Base-by-base conservation (phyloP, 2,797 vertebrate genomes). In the Microcaecilia unicolor region DNA sequence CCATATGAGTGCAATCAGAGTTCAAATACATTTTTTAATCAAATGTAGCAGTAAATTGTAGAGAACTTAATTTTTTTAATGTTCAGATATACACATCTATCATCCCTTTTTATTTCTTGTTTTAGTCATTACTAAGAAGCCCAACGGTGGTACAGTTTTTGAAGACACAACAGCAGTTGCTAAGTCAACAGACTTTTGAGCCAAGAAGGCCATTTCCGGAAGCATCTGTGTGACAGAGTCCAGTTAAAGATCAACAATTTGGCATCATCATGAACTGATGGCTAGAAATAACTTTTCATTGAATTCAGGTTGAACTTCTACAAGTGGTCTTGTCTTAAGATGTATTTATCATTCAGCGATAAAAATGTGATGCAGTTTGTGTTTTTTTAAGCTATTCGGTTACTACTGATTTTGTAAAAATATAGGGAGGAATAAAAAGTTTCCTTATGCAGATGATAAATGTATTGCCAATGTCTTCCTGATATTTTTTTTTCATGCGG, bases 61-160 rank as follows among this genome's bases (percentile, higher is more conserved):
- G 4, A 1, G 14, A 26, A 2, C 1, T n/a, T 25, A 42, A n/a
- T 33, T 25, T 28, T n/a, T 41, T 21, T 44, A 8, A 53, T 39
- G 13, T 37, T 21, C n/a, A n/a, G n/a, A n/a, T n/a, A n/a, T n/a
- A n/a, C n/a, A n/a, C n/a, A n/a, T n/a, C n/a, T n/a, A 22, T 11
- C 22, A n/a, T n/a, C n/a, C n/a, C 3, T 1, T 30, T 38, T 46
- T 37, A 22, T 54, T 18, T 53, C 55, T 39, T 62, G 27, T 59
- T 67, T 12, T 66, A 98, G 95, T 95, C 95, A 3, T 72, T 98
- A 15, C 77, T 98, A 47, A 81, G 95, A 72, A 98, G 94, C 77
- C 95, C 95, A 20, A 91, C 96, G 70, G 93, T 99, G 44, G 91
- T 97, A 41, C 81, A 87, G 17, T 98, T 99, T 67, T 78, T 99